phyloP scores from a whole-genome alignment of 2,797 vertebrate genomes.

The Propithecus perrieri region DNA sequence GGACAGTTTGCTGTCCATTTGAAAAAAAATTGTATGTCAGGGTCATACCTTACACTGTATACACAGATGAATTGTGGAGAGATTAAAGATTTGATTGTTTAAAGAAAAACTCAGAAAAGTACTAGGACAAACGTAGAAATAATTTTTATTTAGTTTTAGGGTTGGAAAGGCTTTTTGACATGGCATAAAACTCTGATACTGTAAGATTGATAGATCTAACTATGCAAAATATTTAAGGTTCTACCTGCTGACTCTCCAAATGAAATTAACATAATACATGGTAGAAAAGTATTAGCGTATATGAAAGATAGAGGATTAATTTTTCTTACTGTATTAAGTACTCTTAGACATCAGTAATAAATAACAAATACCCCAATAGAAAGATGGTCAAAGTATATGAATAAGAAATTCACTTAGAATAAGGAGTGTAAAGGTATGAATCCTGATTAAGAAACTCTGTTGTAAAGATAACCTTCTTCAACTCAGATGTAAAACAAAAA shows the following conservation, averaged over 20 bases:
- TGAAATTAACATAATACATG: not conserved
- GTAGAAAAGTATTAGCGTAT: slow-evolving; percentile 5
- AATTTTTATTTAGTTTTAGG: slow-evolving; percentile 43
- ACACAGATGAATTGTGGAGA: slow-evolving; percentile 6
- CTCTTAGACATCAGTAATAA: not conserved
- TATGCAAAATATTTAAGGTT: not conserved
- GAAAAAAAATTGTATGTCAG: not conserved
- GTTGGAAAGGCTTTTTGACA: not conserved
- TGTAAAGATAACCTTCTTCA: not conserved
- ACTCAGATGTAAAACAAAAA: not conserved
- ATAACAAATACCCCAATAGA: not conserved
- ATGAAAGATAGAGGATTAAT: not conserved
- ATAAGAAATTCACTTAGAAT: not conserved
- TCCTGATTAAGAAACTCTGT: not conserved
- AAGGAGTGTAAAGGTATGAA: not conserved
- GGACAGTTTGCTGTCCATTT: not conserved
- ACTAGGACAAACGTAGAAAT: not conserved
- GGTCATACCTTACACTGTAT: not conserved
- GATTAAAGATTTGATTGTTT: slow-evolving; percentile 22
- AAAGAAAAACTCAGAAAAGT: slow-evolving; percentile 28
- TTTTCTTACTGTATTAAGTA: not conserved
- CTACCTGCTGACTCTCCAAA: not conserved
- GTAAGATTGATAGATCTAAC: not conserved
- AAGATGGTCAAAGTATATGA: not conserved
- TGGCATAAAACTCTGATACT: not conserved